phyloP scores from a whole-genome alignment of 2,113 vertebrate species.

The Marmota flaviventris region DNA sequence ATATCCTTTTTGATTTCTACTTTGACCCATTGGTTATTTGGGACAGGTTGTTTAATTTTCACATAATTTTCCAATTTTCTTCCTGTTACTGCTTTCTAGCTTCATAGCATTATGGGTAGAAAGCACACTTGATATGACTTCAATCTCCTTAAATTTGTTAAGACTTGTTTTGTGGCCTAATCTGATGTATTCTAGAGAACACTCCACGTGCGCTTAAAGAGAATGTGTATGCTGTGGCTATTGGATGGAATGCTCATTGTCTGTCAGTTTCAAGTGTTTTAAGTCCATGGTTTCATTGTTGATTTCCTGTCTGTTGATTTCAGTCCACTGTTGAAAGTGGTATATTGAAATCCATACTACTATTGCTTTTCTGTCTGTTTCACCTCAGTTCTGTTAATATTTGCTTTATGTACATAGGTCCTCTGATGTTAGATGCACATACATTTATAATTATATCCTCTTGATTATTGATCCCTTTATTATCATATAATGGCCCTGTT shows the following conservation, averaged over 20 bases:
- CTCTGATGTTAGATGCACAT: not conserved
- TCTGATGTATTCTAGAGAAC: not conserved
- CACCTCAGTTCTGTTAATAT: not conserved
- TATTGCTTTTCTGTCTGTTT: not conserved
- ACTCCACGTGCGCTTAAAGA: not conserved
- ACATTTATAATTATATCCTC: not conserved
- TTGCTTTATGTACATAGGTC: not conserved
- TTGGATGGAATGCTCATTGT: not conserved
- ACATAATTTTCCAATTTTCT: not conserved
- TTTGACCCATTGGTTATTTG: not conserved
- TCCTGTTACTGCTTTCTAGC: not conserved
- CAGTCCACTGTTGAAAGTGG: not conserved
- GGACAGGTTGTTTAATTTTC: not conserved
- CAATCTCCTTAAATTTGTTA: not conserved
- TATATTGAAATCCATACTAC: not conserved
- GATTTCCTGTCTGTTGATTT: slow-evolving; percentile 1
- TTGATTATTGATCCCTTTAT: not conserved
- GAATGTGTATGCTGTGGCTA: not conserved
- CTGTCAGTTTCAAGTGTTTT: not conserved
- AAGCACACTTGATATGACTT: not conserved
- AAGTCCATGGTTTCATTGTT: not conserved
- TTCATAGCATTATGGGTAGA: not conserved
- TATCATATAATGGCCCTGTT: not conserved
- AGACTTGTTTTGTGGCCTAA: not conserved
- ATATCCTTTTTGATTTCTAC: not conserved